Base-by-base conservation (phyloP, 2,888 invertebrate species). In the Cantharis nigra region DNA sequence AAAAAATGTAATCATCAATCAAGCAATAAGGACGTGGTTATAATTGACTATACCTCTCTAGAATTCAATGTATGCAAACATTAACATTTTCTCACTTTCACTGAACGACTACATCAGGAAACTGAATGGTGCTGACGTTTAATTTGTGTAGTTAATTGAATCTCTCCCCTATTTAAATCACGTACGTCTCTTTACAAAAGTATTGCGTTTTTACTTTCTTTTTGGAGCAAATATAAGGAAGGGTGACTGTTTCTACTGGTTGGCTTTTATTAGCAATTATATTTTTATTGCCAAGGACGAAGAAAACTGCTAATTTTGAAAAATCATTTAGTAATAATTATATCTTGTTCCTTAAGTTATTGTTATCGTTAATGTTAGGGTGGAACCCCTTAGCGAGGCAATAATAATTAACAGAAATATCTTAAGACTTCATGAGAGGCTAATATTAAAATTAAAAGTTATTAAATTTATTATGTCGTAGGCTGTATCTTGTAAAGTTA, bases 91-190 rank as follows among this genome's bases (percentile, higher is more conserved):
- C 78, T 77, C 76, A 81, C 81, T 78, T 75, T 49, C 49, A n/a
- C 49, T 75, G 70, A 78, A 78, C 78, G 78, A 86, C 84, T 85
- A 84, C 84, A 86, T 86, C 85, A 86, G 80, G 79, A 80, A 82
- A 80, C 81, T 83, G 85, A 84, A 85, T 87, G 86, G 84, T 80
- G 83, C 84, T 87, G 87, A 87, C 87, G 84, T 86, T 86, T 86
- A 87, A 87, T 87, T 86, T 86, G 86, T 85, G 84, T 84, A 86
- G 85, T 85, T 87, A 87, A 87, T 87, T 87, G 87, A 86, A 87
- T 86, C 84, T 82, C 82, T 78, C 80, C 83, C 84, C 85, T 83
- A 84, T 85, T 85, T 85, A 86, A 86, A 86, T 85, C 85, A 83
- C 83, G 82, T 83, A 85, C 84, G 83, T 83, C 85, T 85, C 85